These are phyloP conservation scores for Leptura quadrifasciata DNA, from an alignment of 2,888 invertebrate genomes.

Conservation along the genomic window DNA sequence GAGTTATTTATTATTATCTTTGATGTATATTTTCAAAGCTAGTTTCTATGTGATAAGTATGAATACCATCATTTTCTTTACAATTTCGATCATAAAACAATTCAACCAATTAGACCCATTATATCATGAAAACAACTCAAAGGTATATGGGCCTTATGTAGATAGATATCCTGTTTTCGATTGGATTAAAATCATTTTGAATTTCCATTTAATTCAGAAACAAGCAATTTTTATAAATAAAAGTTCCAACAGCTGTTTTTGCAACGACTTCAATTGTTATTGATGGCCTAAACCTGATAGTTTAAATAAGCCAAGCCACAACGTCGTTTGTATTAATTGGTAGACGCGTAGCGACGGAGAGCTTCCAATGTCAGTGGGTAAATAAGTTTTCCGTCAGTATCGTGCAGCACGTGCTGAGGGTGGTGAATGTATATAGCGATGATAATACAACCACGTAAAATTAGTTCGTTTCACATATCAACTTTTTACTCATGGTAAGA, in stretches of 20 bases:
- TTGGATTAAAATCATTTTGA: neutral
- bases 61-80: too few relatives aligned
- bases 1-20: too few relatives aligned
- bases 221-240: conserved; percentile 8
- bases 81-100: neutral
- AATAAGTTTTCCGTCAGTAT: conserved; percentile 38
- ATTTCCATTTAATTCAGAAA: conserved; percentile 3
- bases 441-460: conserved; percentile 16
- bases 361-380: conserved; percentile 53
- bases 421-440: conserved; percentile 11
- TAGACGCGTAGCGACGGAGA: conserved; percentile 60
- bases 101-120: neutral
- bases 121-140: too few relatives aligned
- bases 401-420: conserved; percentile 35
- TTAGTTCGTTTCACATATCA: neutral
- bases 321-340: conserved; percentile 60
- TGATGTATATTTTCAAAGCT: too few relatives aligned
- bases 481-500: conserved; percentile 24
- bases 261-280: neutral
- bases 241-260: conserved; percentile 3
- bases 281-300: conserved; percentile 11
- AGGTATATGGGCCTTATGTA: too few relatives aligned
- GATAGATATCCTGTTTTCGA: neutral
- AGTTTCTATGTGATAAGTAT: too few relatives aligned
- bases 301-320: conserved; percentile 25